Percentiles rank a stretch among this genome's conserved stretches.
Conservation (phyloP, 23 tunicate genomes). For the Clavelina lepadiformis region DNA sequence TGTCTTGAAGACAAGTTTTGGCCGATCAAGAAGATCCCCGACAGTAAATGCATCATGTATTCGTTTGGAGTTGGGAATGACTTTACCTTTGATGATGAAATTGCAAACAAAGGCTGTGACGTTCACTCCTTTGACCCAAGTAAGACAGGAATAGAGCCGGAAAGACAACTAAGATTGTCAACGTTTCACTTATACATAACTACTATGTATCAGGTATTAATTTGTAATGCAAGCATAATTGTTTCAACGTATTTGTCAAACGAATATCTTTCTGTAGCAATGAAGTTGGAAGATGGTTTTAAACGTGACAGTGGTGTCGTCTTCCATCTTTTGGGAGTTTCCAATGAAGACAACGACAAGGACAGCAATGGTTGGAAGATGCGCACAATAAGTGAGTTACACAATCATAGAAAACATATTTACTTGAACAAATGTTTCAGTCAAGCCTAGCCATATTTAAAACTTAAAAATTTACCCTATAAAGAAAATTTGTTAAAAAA, state of each 20-base stretch:
- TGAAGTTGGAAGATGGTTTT: conserved; percentile 17
- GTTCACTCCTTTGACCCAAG: conserved; percentile 61
- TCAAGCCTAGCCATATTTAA: too few relatives aligned
- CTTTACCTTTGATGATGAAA: conserved; percentile 47
- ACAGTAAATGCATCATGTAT: conserved; percentile 29
- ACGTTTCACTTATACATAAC: too few relatives aligned
- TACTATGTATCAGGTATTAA: too few relatives aligned
- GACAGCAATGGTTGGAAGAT: conserved; percentile 47
- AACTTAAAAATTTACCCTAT: too few relatives aligned
- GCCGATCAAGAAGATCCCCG: conserved; percentile 6
- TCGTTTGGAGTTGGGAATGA: conserved; percentile 49
- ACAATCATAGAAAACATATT: too few relatives aligned
- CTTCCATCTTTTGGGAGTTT: conserved; percentile 42
- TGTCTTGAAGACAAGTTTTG: conserved; percentile 27
- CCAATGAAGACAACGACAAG: conserved; percentile 22
- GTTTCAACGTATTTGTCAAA: not conserved
- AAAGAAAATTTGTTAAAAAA: too few relatives aligned
- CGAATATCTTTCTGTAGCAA: conserved; percentile 5
- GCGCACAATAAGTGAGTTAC: conserved; percentile 50
- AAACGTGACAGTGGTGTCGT: conserved; percentile 37
- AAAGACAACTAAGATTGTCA: too few relatives aligned
- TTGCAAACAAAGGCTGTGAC: conserved; percentile 45
- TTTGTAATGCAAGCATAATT: not conserved
- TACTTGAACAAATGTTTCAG: too few relatives aligned
- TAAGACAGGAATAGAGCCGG: too few relatives aligned